Evolutionary conservation across 2,888 invertebrate genomes (phyloP), one percentile per base, ranked within the genome.

Genomic region (Caenorhabditis macrosperma): DNA sequence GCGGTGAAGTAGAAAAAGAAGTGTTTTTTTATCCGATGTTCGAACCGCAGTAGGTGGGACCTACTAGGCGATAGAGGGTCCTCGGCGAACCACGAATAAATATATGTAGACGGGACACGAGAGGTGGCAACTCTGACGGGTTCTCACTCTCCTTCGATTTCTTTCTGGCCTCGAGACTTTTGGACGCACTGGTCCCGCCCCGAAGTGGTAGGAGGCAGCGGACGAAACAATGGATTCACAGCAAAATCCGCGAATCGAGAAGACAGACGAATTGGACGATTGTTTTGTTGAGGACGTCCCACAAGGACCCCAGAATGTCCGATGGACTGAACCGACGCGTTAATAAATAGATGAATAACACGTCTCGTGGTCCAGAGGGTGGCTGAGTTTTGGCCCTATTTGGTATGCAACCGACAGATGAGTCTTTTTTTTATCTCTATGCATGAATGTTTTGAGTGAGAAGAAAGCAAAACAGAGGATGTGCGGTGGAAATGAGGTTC

Each of bases 291-390:
- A 48, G 35, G 5, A 57, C 20, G 44, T 52, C 52, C 54, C 59
- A 22, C 59, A 46, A 61, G 38, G 74, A 22, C 35, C 44, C 17
- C 26, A 61, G 64, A 41, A 59, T 57, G 64, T 74, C 64, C 74
- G 50, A 74, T 59, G 63, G 57, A 64, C 15, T 55, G 64, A 74
- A 50, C 64, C 64, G 59, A 63, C 41, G 57, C 74, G 74, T 74
- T 74, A 74, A 74, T 74, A 64, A 72, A 72, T 63, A 64, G 63
- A 72, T 72, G 72, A 72, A 72, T 72, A 72, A 63, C 72, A 72
- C 63, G 52, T 59, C 50, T 57, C 68, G 68, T 68, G 63, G 63
- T 63, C 63, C 63, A 54, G 33, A 61, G 46, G 57, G 30, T 38
- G 50, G 15, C 71, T 55, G 71, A 72, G 72, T 72, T 72, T 72